Evolutionary conservation across 1,140 invertebrate genomes (phyloP).

Genomic region (Rhyzopertha dominica): DNA sequence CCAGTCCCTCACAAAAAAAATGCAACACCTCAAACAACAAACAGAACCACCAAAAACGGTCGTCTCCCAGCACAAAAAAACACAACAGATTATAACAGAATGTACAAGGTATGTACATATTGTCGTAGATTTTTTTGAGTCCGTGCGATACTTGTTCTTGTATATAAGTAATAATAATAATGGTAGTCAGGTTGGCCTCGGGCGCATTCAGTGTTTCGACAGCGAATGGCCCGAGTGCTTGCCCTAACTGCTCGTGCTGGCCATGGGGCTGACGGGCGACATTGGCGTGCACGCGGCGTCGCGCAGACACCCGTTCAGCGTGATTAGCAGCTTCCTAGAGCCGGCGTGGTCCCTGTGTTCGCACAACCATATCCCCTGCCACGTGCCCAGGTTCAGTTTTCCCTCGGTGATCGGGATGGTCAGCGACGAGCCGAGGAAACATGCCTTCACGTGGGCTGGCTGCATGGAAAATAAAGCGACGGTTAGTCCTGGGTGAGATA

Average conservation of each 20-base stretch:
- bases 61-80: constrained; percentile 9
- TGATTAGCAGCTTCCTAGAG: constrained; percentile 85
- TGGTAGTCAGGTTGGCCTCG: constrained; percentile 28
- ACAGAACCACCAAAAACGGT: constrained; percentile 14
- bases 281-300: constrained; percentile 77
- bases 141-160: constrained; percentile 25
- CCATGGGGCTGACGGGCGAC: constrained; percentile 76
- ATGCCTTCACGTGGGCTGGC: constrained; percentile 96
- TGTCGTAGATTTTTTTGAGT: constrained; percentile 46
- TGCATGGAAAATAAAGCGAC: constrained; percentile 56
- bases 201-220: constrained; percentile 43
- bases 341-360: constrained; percentile 95
- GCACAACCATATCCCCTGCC: constrained; percentile 97
- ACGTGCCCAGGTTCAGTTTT: constrained; percentile 89
- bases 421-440: constrained; percentile 90
- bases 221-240: constrained; percentile 48
- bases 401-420: constrained; percentile 95
- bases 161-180: constrained; percentile 8
- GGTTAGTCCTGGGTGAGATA: too few relatives aligned
- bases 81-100: constrained; percentile 37
- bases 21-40: too few relatives aligned
- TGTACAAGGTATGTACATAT: constrained; percentile 47
- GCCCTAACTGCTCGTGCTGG: constrained; percentile 85
- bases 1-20: too few relatives aligned
- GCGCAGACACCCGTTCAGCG: constrained; percentile 81